phyloP scores from a whole-genome alignment of 2,797 vertebrate species.

The Protonibea diacanthus region DNA sequence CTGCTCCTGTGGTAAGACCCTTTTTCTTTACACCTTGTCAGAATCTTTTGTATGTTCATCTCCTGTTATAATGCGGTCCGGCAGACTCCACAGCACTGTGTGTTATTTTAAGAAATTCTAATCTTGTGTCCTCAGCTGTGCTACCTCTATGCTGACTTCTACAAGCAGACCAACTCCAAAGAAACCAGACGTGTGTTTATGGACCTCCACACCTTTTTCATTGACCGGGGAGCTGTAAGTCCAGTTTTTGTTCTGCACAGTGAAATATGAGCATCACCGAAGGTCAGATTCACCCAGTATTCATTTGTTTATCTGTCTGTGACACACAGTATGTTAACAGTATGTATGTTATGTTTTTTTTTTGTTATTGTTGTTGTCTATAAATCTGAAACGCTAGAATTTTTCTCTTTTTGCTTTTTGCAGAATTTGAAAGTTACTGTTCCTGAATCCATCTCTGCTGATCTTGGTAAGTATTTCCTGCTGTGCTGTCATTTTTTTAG shows the following conservation, averaged over 20 bases:
- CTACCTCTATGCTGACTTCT: conserved; percentile 95
- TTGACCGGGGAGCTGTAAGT: conserved; percentile 95
- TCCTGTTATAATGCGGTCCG: not conserved
- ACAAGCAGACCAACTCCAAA: conserved; percentile 98
- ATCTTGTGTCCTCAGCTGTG: conserved; percentile 86
- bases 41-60: conserved; percentile 1
- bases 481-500: too few species aligned
- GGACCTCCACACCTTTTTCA: conserved; percentile 93
- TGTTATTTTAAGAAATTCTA: not conserved
- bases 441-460: conserved; percentile 93
- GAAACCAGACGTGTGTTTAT: conserved; percentile 95
- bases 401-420: conserved; percentile 31
- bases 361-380: not conserved
- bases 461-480: conserved; percentile 89
- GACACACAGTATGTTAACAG: not conserved
- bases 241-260: not conserved
- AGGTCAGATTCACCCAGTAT: too few species aligned
- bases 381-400: not conserved
- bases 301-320: not conserved
- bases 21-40: not conserved
- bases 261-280: not conserved
- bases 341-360: not conserved
- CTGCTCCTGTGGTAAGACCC: conserved; percentile 90
- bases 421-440: conserved; percentile 96
- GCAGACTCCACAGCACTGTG: not conserved